Conservation (phyloP, 1,140 invertebrate genomes). For the Lepidurus apus region DNA sequence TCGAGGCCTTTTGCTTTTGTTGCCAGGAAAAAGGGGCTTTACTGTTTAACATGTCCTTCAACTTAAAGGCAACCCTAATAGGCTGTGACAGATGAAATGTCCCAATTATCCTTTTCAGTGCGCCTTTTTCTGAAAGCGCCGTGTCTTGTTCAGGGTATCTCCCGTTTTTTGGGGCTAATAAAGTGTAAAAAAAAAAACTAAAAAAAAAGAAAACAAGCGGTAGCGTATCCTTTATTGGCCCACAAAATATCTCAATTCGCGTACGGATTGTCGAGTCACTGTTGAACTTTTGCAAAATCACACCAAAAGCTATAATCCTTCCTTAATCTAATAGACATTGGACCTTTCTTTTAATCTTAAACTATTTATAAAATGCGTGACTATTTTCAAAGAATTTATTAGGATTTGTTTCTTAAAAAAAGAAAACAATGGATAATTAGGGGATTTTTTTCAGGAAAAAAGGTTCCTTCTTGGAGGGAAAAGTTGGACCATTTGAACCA, state of each 20-base stretch:
- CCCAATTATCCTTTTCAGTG: constrained; percentile 19
- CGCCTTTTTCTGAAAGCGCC: not conserved
- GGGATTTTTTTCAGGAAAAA: not conserved
- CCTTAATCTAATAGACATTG: not conserved
- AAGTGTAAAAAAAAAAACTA: not conserved
- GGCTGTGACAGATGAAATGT: constrained; percentile 21
- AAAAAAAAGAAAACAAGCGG: not conserved
- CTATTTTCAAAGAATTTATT: not conserved
- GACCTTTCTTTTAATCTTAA: not conserved
- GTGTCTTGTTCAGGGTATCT: constrained; percentile 11
- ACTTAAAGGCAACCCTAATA: constrained; percentile 11
- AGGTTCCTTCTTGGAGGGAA: not conserved
- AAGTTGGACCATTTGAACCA: not conserved
- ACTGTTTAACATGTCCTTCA: constrained; percentile 4
- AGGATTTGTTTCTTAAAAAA: not conserved
- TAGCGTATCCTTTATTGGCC: not conserved
- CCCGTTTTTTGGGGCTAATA: constrained; percentile 18
- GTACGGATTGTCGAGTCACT: not conserved
- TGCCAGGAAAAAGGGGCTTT: constrained; percentile 15
- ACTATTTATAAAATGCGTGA: not conserved
- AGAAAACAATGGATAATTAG: not conserved
- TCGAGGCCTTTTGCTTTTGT: constrained; percentile 10
- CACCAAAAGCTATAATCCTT: not conserved
- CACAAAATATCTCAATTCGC: not conserved
- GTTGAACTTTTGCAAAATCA: not conserved